Evolutionary conservation across 2,797 vertebrate genomes (phyloP), one percentile per base, ranked within the genome.

Genomic region (Microcaecilia unicolor): DNA sequence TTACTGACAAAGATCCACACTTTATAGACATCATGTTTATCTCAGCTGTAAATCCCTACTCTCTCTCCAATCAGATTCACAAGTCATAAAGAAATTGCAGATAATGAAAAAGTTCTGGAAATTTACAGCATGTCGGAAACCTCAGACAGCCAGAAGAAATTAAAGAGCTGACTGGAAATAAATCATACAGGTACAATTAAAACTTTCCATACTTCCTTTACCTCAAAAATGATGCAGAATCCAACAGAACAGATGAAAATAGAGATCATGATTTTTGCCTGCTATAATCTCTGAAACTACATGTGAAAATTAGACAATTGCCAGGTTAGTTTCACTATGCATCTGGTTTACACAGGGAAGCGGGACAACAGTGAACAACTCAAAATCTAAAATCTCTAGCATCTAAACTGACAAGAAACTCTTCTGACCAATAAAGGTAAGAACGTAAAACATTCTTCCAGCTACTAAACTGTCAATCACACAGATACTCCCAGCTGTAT

Each of bases 21-120:
- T 84, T 85, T 83, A 82, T 81, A 72, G 83, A 79, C 81, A 13
- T 31, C 28, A 78, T 80, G 80, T 84, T 85, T 83, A 85, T 85
- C 69, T 83, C 76, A 4, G 78, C 71, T 82, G 83, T 85, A 84
- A 86, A 85, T 84, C 75, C 74, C 72, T 67, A 75, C 74, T 71
- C 76, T 80, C 83, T 80, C 77, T 73, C 72, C 78, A 81, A 79
- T 80, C 76, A 70, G 72, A 80, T 80, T 81, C 80, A 78, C 50
- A 38, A 84, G 75, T 80, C 80, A 80, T 81, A 80, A 81, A 81
- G 77, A 86, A 84, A 81, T 81, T 80, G 79, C 80, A 81, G 80
- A 83, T 82, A 83, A 86, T 84, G 81, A 84, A 84, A 81, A 84
- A 85, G 79, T 85, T 85, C 80, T 69, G 70, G 78, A 85, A 84